Evolutionary conservation across 2,797 vertebrate species (phyloP), one percentile per base, ranked within the genome.

Genomic region (Macropus fuliginosus): DNA sequence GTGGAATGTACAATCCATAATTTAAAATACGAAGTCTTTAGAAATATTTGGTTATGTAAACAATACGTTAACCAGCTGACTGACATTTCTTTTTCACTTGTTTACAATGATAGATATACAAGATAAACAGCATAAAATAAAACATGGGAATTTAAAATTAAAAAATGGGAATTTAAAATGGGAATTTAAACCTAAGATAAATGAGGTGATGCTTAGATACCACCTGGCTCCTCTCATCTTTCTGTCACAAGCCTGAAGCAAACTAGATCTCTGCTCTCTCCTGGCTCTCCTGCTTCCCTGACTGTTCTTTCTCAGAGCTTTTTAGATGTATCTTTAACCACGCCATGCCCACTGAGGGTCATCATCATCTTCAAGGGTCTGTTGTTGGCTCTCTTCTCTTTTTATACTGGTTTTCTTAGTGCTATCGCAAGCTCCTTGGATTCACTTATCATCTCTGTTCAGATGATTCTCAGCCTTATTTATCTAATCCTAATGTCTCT

Each of bases 1-100:
- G 90, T 92, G 54, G 93, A 74, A 50, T 89, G n/a, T 66, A 54
- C 50, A 54, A 74, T 14, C 93, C 52, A 14, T n/a, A 95, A 29
- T 54, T 4, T 87, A 46, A 87, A 50, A 59, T 3, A 50, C 91
- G 96, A 93, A 46, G 93, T 95, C 94, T 94, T 96, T 94, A 27
- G 91, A 92, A 97, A 92, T 57, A 91, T 54, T 87, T 56, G 54
- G 59, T n/a, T 94, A 90, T 52, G 62, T 3, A 95, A 74, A 90
- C 4, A 91, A 59, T 55, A 56, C 27, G 91, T 92, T 91, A n/a
- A 81, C 27, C 90, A 40, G 66, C 12, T 57, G 55, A 95, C 12
- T 50, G 55, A 46, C 0, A 5, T 59, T 93, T 95, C 94, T 46
- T 66, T 56, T 93, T 4, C 9, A 91, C 56, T 56, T n/a, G 18